Evolutionary conservation across 64 coral and sea anemone species (phyloP).

Genomic region (Stichodactyla mertensii): DNA sequence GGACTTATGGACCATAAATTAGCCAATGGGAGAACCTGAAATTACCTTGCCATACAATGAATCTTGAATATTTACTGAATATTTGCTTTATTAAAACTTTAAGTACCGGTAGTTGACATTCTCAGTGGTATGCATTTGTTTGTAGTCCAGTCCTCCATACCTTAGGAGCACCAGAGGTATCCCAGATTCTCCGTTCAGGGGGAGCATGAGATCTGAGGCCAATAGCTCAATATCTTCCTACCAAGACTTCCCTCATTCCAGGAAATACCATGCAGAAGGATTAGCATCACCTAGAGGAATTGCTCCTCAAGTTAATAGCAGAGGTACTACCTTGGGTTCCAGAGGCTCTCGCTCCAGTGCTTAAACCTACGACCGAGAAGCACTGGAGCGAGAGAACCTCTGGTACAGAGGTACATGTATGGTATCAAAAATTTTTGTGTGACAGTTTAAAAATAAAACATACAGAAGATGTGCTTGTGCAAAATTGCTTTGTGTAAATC

Average conservation of each 20-base stretch:
- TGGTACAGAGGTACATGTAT: slow-evolving; percentile 63
- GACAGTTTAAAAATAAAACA: background rate
- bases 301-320: slow-evolving; percentile 73
- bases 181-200: slow-evolving; percentile 63
- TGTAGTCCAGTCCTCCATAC: slow-evolving; percentile 62
- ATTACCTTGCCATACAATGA: no score
- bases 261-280: slow-evolving; percentile 21
- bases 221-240: slow-evolving; percentile 86
- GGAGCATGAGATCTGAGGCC: slow-evolving; percentile 80
- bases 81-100: no score
- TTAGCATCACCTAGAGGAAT: slow-evolving; percentile 54
- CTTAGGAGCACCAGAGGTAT: slow-evolving; percentile 39
- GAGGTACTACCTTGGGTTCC: no score
- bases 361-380: no score
- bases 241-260: slow-evolving; percentile 61
- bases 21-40: no score
- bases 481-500: no score
- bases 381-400: no score
- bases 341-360: no score
- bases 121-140: background rate
- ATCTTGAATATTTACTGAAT: no score
- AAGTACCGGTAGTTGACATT: no score
- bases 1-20: no score
- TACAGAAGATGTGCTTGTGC: no score
- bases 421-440: background rate